phyloP scores from a whole-genome alignment of 1,140 invertebrate species.

The Aphelenchoides avenae region DNA sequence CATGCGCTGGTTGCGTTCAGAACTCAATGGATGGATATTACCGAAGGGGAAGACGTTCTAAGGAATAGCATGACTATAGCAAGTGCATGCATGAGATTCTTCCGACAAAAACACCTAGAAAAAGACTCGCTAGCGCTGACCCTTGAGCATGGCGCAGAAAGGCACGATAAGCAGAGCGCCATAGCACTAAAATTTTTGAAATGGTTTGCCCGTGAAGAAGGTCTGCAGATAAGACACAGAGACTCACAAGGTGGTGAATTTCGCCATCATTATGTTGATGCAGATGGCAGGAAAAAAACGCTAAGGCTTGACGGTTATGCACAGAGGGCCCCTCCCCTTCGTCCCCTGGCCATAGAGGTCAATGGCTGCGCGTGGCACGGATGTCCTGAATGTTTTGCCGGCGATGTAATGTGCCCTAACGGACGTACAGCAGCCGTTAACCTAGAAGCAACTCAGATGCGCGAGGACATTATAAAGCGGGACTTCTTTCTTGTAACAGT shows the following conservation, averaged over 20 bases:
- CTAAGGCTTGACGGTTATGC: too few species aligned
- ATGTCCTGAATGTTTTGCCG: constrained; percentile 1
- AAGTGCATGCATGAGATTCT: constrained; percentile 5
- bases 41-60: background rate
- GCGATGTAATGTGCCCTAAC: constrained; percentile 3
- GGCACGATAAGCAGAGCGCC: constrained; percentile 5
- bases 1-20: constrained; percentile 2
- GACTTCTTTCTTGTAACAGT: background rate
- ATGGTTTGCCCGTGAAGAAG: constrained; percentile 8
- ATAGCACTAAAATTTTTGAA: constrained; percentile 10
- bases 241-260: background rate
- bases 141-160: background rate
- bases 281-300: background rate
- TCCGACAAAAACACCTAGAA: constrained; percentile 3
- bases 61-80: constrained; percentile 1
- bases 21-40: background rate
- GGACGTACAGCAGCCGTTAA: background rate
- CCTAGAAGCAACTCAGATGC: background rate
- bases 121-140: background rate
- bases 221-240: constrained; percentile 1
- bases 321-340: too few species aligned
- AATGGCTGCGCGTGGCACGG: constrained; percentile 9
- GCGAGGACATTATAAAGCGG: background rate
- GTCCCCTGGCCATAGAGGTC: too few species aligned
- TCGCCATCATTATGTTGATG: constrained; percentile 2